These are phyloP conservation scores for Hystrix cristata DNA, from an alignment of 2,113 vertebrate species.

Conservation along the genomic window DNA sequence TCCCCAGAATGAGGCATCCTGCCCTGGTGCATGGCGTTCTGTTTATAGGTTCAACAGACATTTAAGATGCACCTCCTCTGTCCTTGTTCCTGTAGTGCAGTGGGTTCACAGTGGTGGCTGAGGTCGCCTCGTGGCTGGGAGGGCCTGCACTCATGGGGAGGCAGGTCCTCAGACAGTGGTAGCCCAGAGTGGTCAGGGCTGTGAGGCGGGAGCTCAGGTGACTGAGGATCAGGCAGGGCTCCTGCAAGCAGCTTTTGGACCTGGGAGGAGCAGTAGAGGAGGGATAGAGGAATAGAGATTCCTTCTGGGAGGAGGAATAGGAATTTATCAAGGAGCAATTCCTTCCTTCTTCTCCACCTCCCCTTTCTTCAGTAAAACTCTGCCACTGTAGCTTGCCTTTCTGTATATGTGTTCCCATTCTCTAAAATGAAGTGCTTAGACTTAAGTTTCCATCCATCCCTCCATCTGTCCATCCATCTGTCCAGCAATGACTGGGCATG, in stretches of 20 bases:
- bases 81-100: background rate
- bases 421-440: background rate
- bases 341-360: background rate
- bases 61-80: background rate
- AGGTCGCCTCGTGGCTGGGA: background rate
- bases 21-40: background rate
- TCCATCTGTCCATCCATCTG: background rate
- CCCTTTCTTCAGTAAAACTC: background rate
- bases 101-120: background rate
- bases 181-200: background rate
- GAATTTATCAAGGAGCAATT: too few species aligned
- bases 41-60: background rate
- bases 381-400: background rate
- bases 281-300: background rate
- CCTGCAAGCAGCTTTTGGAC: background rate
- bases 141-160: background rate
- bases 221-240: background rate
- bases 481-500: background rate
- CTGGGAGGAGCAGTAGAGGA: background rate
- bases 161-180: background rate
- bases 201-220: background rate
- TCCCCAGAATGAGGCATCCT: background rate
- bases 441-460: background rate
- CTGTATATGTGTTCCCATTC: background rate
- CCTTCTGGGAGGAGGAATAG: background rate